Conservation (phyloP, 2,113 vertebrate genomes). For the Hemicordylus capensis region DNA sequence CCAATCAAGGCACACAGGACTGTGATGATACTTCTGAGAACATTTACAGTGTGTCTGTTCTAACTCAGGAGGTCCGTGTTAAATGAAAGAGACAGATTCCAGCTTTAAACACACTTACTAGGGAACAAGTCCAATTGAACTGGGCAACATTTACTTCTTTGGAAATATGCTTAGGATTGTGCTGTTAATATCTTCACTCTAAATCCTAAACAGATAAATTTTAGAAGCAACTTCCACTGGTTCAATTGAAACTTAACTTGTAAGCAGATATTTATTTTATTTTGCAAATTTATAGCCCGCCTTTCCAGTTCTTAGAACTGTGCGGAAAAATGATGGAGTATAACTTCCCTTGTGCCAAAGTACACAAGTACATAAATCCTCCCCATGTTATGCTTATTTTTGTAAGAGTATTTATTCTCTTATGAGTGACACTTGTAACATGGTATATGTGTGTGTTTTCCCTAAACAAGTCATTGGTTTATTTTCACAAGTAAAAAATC, state of each 20-base stretch:
- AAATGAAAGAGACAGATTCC: not conserved
- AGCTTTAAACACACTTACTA: not conserved
- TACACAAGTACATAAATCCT: not conserved
- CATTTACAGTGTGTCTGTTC: not conserved
- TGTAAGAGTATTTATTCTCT: not conserved
- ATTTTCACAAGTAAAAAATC: not conserved
- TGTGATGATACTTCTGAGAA: not conserved
- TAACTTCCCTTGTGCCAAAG: not conserved
- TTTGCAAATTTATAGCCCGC: no score
- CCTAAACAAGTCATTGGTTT: not conserved
- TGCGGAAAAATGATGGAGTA: no score
- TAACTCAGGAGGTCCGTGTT: not conserved
- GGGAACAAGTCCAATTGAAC: not conserved
- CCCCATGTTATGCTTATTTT: not conserved
- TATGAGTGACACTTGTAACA: not conserved
- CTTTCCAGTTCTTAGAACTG: not conserved
- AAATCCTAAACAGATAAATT: not conserved
- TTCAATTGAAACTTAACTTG: not conserved
- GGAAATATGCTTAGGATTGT: not conserved
- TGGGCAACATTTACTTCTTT: not conserved
- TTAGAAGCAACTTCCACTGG: not conserved
- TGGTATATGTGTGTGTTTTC: not conserved
- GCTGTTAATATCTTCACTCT: not conserved
- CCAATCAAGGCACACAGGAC: not conserved
- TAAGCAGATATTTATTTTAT: no score